Percentiles rank a stretch among this genome's conserved stretches.
Evolutionary conservation across 2,888 invertebrate species (phyloP).

Genomic region (Nasonovia ribisnigri): DNA sequence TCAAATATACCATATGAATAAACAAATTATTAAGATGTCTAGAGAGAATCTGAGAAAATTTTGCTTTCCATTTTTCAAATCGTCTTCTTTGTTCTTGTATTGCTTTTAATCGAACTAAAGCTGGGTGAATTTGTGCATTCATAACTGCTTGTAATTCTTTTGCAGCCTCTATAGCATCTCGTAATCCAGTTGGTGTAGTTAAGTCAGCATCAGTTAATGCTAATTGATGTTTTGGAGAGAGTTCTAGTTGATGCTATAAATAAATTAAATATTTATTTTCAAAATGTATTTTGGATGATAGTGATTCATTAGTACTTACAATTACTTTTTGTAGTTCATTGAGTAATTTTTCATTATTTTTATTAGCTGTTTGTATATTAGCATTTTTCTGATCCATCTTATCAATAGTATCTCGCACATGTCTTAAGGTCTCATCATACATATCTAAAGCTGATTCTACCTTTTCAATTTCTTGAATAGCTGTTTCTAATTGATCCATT

Average conservation of each 20-base stretch:
- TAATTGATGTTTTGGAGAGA: constrained; percentile 77
- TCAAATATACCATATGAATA: constrained; percentile 82
- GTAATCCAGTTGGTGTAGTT: constrained; percentile 75
- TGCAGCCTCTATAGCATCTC: constrained; percentile 79
- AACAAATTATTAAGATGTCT: constrained; percentile 95
- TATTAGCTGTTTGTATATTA: constrained; percentile 86
- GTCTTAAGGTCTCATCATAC: constrained; percentile 86
- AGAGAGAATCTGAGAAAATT: constrained; percentile 86
- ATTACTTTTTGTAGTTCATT: constrained; percentile 84
- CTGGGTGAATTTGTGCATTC: constrained; percentile 77
- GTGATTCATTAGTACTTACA: constrained; percentile 72
- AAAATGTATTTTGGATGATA: neutral
- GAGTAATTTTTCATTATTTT: constrained; percentile 84
- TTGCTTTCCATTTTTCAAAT: constrained; percentile 82
- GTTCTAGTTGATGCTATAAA: constrained; percentile 77
- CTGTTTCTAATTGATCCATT: constrained; percentile 81
- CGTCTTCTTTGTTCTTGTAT: constrained; percentile 85
- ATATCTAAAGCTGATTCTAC: constrained; percentile 81
- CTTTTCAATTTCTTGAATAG: constrained; percentile 80
- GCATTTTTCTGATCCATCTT: constrained; percentile 92
- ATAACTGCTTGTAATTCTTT: constrained; percentile 82
- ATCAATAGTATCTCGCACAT: constrained; percentile 89
- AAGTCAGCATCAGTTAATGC: constrained; percentile 82
- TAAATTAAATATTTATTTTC: constrained; percentile 63
- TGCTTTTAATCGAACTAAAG: constrained; percentile 78